phyloP scores from a whole-genome alignment of 2,888 invertebrate genomes.

The Caenorhabditis auriculariae region DNA sequence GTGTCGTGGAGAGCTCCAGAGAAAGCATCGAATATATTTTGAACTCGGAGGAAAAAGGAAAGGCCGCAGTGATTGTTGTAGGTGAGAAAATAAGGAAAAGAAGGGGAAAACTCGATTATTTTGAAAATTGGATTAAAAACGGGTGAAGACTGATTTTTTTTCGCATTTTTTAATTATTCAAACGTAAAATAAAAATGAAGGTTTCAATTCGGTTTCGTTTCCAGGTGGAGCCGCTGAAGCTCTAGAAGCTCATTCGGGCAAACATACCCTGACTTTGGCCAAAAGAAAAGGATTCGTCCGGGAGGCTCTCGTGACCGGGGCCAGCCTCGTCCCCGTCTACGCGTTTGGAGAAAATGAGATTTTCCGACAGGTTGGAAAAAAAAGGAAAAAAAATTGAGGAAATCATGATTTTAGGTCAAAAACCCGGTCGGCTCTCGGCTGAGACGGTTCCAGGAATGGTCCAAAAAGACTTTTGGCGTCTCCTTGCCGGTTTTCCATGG shows the following conservation, averaged over 20 bases:
- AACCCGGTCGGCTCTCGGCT: slow-evolving; percentile 48
- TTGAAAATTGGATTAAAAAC: background rate
- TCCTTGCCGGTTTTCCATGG: slow-evolving; percentile 62
- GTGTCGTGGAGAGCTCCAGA: slow-evolving; percentile 33
- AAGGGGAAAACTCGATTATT: background rate
- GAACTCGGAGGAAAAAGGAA: slow-evolving; percentile 19
- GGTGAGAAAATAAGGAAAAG: slow-evolving; percentile 2
- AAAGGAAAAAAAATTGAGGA: background rate
- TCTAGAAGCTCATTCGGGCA: slow-evolving; percentile 34
- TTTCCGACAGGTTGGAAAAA: slow-evolving; percentile 42
- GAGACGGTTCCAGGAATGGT: slow-evolving; percentile 41
- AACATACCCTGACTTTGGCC: slow-evolving; percentile 24
- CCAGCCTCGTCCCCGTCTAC: slow-evolving; percentile 65
- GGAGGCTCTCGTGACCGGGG: slow-evolving; percentile 38
- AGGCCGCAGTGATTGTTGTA: slow-evolving; percentile 34
- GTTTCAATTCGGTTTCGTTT: too few relatives aligned
- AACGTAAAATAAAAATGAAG: too few relatives aligned
- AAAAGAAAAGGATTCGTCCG: slow-evolving; percentile 32
- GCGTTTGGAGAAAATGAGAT: slow-evolving; percentile 66
- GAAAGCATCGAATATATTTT: slow-evolving; percentile 33
- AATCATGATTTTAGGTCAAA: slow-evolving; percentile 12
- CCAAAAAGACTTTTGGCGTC: slow-evolving; percentile 64
- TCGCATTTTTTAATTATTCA: too few relatives aligned
- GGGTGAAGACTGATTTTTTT: too few relatives aligned
- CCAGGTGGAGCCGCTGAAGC: slow-evolving; percentile 42